Conservation (phyloP, 2,888 invertebrate genomes). For the Epinotia demarniana region DNA sequence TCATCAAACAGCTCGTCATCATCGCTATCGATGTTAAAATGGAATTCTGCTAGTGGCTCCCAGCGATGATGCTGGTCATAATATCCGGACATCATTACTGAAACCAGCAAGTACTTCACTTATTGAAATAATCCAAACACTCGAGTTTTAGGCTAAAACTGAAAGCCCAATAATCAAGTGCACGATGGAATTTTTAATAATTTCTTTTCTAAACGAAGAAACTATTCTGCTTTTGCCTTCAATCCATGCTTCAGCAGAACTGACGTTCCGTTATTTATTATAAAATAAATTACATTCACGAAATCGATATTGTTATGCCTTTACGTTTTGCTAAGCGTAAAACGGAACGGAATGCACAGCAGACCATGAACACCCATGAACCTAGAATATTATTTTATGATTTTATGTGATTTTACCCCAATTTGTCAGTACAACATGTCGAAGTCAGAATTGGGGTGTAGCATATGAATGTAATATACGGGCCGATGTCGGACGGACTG, state of each 20-base stretch:
- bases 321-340: not conserved
- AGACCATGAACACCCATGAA: too few relatives aligned
- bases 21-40: constrained; percentile 72
- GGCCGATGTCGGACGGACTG: too few relatives aligned
- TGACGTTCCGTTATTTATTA: constrained; percentile 19
- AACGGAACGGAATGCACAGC: constrained; percentile 6
- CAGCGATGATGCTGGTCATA: constrained; percentile 82
- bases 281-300: constrained; percentile 9
- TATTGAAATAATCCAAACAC: not conserved
- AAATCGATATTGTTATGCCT: constrained; percentile 11
- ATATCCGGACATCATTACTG: constrained; percentile 73
- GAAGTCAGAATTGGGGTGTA: too few relatives aligned
- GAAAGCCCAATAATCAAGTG: not conserved
- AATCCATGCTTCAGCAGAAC: constrained; percentile 13
- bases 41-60: constrained; percentile 88
- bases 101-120: constrained; percentile 42
- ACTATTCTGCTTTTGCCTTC: constrained; percentile 16
- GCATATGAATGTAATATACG: too few relatives aligned
- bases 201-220: not conserved
- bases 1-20: constrained; percentile 66
- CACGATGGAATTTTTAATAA: constrained; percentile 12
- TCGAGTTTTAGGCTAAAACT: not conserved
- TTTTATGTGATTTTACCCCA: too few relatives aligned
- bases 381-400: too few relatives aligned
- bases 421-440: too few relatives aligned